Base-by-base conservation (phyloP, 2,888 invertebrate genomes). In the Drosophila picticornis region DNA sequence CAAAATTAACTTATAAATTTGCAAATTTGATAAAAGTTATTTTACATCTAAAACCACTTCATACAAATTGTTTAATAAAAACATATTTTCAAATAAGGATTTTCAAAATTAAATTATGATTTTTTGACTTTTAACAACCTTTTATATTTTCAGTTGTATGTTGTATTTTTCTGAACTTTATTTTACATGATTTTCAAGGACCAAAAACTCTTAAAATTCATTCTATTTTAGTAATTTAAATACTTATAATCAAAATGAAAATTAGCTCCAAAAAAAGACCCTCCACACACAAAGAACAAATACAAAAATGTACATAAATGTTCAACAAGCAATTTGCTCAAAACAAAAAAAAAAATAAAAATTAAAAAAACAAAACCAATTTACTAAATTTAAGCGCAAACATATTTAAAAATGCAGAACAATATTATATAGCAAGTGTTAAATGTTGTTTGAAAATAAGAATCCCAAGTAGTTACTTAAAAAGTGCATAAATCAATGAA, bases 101-200 rank as follows among this genome's bases (percentile, higher is more conserved):
- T 22, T 16, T 16, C 10, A 1, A 22, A 22, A 22, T 22, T 9
- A 2, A 46, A 25, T 46, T 25, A 46, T 46, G 1, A 25, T 46
- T 16, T 46, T 4, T 46, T 7, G 7, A 13, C 13, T 7, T 4
- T 16, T 4, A 46, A 46, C 2, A 13, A 9, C 16, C 46, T 9
- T 9, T 25, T 46, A 9, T 4, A 29, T 56, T 56, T 36, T 56
- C 6, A 7, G 6, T 38, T 13, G 9, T 16, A 11, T 27, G 3
- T 5, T 25, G 2, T 32, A 36, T 68, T 51, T 31, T 25, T 52
- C 64, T 66, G 61, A 62, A 32, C 69, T 80, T 88, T 51, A 61
- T 61, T 80, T 68, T 29, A 53, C 66, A 83, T 84, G 43, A 70
- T 88, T 87, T 87, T 52, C 71, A 90, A 84, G 90, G 87, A 87